phyloP scores from a whole-genome alignment of 2,888 invertebrate genomes.

The Itoplectis maculator region DNA sequence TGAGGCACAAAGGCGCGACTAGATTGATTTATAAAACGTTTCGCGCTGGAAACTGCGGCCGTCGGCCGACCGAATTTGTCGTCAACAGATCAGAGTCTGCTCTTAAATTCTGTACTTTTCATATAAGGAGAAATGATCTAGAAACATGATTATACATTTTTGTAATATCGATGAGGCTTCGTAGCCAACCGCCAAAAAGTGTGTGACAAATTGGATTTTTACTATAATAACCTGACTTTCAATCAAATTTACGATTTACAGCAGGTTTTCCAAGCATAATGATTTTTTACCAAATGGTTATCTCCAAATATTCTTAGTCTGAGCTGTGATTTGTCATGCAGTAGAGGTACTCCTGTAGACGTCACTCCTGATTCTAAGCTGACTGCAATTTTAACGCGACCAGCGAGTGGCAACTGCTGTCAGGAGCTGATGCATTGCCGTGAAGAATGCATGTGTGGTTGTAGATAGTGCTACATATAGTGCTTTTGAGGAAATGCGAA shows the following conservation, averaged over 20 bases:
- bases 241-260: no score
- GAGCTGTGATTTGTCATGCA: not conserved
- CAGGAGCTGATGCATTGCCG: slow-evolving; percentile 5
- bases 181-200: no score
- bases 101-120: no score
- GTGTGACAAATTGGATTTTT: not conserved
- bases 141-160: no score
- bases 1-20: not conserved
- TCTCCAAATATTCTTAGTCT: not conserved
- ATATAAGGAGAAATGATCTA: no score
- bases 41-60: not conserved
- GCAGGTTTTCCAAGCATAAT: no score
- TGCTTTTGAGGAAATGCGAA: slow-evolving; percentile 9
- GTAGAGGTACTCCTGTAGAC: not conserved
- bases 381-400: slow-evolving; percentile 26
- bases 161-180: no score
- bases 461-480: not conserved
- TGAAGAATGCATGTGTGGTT: slow-evolving; percentile 24
- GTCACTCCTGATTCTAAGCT: not conserved
- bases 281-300: no score
- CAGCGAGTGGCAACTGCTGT: slow-evolving; percentile 47
- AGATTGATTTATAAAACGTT: slow-evolving; percentile 12
- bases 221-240: no score
- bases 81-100: no score
- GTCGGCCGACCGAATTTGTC: not conserved